Evolutionary conservation across 92 coral and sea anemone genomes (phyloP), one percentile per base, ranked within the genome.

Genomic region (Paragorgia papillata): DNA sequence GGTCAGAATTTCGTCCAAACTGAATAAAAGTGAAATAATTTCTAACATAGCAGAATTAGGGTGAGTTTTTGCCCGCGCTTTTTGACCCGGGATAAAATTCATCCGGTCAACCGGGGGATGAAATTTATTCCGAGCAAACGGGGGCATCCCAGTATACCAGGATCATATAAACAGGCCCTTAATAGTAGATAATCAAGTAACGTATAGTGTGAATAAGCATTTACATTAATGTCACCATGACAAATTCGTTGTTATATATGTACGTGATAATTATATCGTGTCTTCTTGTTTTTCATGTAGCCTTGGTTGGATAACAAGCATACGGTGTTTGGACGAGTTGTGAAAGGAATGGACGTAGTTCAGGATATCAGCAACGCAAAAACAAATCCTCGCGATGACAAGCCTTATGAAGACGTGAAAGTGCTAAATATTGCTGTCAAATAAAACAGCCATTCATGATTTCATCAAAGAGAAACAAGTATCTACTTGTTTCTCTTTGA

Each of bases 291-390:
- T 69, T 69, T 30, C n/a, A n/a, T 37, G 43, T 81, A 94, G 98
- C 98, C 98, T 12, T 94, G 98, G 98, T 75, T 94, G 28, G 98
- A 94, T 62, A 94, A 91, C 81, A 94, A 94, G 62, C 98, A 94
- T 89, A 94, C 98, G 1, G 97, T 94, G 54, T 94, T 94, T 57
- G 98, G 98, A 14, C 89, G 98, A 27, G 98, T 94, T 25, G 82
- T 65, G 3, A 86, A 82, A 65, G 98, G 98, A 33, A 94, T 94
- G 98, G 98, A 94, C 64, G 96, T 92, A 14, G 96, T 77, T 0
- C 92, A 91, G 33, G 88, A 69, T 48, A 89, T 95, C 17, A 86
- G 97, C 49, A 64, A 60, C 31, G 97, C 83, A 2, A 91, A 87
- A 29, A 89, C 96, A 19, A 91, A 94, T 49, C 98, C 98, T 1